A percentile compares a stretch with the other conserved stretches of the same genome.
phyloP scores from a whole-genome alignment of 2,113 vertebrate species.

The Clarias magur region DNA sequence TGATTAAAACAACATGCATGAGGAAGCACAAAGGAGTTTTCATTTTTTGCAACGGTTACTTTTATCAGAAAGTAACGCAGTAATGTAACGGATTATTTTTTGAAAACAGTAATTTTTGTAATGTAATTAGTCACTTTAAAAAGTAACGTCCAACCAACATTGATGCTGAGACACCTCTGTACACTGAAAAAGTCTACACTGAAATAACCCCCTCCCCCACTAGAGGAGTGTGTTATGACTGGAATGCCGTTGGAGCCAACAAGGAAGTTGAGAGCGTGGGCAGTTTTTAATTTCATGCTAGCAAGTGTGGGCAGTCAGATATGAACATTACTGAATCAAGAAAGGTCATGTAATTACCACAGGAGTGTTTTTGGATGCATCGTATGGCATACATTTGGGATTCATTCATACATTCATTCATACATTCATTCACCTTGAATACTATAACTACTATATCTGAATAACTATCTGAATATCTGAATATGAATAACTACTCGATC shows the following conservation, averaged over 20 bases:
- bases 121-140: no score
- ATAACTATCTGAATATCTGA: no score
- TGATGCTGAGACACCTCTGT: not conserved
- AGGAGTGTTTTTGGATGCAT: not conserved
- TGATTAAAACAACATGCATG: no score
- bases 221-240: not conserved
- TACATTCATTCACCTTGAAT: no score
- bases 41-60: no score
- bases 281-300: not conserved
- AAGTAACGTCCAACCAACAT: no score
- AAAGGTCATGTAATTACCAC: not conserved
- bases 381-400: not conserved
- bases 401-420: not conserved
- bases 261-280: not conserved
- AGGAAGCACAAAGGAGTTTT: no score
- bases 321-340: not conserved
- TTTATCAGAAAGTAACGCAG: no score
- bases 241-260: not conserved
- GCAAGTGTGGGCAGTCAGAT: not conserved
- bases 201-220: not conserved
- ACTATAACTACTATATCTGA: no score
- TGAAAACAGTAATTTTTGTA: no score
- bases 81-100: no score
- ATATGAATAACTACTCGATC: not conserved
- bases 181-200: not conserved